Base-by-base conservation (phyloP, 2,113 vertebrate genomes). In the Microcebus lehilahytsara region DNA sequence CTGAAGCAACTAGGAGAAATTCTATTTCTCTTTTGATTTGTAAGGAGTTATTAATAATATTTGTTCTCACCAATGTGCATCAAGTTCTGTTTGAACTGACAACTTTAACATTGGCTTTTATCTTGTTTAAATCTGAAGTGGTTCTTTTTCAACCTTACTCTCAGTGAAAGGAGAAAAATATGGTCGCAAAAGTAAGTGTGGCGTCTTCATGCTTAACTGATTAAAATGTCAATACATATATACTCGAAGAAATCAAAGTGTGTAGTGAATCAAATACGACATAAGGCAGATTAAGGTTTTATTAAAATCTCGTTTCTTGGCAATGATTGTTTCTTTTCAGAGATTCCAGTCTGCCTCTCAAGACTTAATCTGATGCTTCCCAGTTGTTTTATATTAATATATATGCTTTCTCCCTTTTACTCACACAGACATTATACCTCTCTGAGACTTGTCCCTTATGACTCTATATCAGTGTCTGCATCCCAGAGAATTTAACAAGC, bases 261-360 rank as follows among this genome's bases (percentile, higher is more conserved):
- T 51, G 17, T 40, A 27, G 25, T 22, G 93, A 88, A 89, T 97
- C 49, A 89, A 93, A 88, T 58, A 56, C 4, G 79, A 16, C 6
- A 71, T 42, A 77, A 80, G 32, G 6, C 27, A 74, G 42, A 85
- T 30, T 93, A 51, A 10, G 0, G 58, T 90, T 95, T 93, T 66
- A 92, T 86, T 89, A 86, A 94, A 81, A 64, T 72, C 86, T 77
- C 17, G 53, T 92, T 81, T 85, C 6, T 83, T 93, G 75, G 11
- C 27, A 89, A 62, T 75, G 42, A 7, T 16, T 85, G 14, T n/a
- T 81, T 78, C 62, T 92, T 32, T 86, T 34, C 87, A 12, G 34
- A 66, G 30, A 79, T 69, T 51, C 40, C 13, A 72, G 17, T n/a
- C 23, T 74, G 4, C 53, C 40, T 80, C 46, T 90, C 27, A 56